Percentiles rank a stretch among this genome's conserved stretches.
phyloP scores from a whole-genome alignment of 2,797 vertebrate species.

The Phoxinus dragarum region DNA sequence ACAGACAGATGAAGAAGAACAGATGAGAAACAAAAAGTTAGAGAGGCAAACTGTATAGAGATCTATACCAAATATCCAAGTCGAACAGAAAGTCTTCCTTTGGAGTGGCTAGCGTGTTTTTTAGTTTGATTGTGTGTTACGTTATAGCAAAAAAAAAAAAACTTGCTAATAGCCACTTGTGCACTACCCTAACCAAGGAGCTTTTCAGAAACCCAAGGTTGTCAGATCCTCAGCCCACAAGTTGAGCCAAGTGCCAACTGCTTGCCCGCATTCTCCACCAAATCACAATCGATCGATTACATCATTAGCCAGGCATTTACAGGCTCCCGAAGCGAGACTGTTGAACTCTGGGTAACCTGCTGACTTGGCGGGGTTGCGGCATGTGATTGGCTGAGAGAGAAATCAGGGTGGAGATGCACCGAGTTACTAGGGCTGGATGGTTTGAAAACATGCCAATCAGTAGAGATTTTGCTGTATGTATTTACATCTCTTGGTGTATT shows the following conservation, averaged over 20 bases:
- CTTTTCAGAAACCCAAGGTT: constrained; percentile 2
- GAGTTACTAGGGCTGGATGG: constrained; percentile 37
- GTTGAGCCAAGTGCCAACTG: constrained; percentile 9
- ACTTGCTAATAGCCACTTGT: background rate
- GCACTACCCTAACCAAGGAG: background rate
- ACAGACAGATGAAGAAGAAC: constrained; percentile 39
- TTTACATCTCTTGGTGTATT: background rate
- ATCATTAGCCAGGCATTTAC: constrained; percentile 63
- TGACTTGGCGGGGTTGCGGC: constrained; percentile 55
- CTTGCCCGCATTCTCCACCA: constrained; percentile 48
- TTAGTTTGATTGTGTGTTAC: background rate
- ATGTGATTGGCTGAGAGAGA: background rate
- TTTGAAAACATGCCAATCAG: background rate
- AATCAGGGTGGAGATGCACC: background rate
- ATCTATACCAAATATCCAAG: background rate
- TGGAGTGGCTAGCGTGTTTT: background rate
- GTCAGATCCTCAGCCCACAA: background rate
- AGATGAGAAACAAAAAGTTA: constrained; percentile 32
- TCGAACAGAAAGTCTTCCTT: background rate
- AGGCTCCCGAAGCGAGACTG: constrained; percentile 62
- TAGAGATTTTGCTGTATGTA: background rate
- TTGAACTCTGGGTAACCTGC: constrained; percentile 73
- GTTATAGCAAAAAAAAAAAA: background rate
- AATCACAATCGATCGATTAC: constrained; percentile 64
- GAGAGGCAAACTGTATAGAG: constrained; percentile 1